A percentile compares a stretch with the other conserved stretches of the same genome.
These are phyloP conservation scores for Prinia subflava DNA, from an alignment of 2,113 vertebrate species.

Conservation along the genomic window DNA sequence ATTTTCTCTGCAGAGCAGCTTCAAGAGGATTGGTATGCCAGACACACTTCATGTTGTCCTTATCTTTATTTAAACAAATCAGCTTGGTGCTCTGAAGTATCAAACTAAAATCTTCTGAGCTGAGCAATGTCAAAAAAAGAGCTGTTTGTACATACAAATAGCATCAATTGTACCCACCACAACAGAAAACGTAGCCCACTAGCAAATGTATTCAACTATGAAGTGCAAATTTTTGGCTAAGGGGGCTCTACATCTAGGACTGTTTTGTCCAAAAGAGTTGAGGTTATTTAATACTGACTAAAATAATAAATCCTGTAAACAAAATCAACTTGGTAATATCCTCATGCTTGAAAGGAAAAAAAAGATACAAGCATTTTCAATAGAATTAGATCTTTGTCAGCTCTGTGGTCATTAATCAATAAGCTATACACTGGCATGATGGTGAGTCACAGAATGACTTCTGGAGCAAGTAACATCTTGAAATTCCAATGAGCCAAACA, in stretches of 20 bases:
- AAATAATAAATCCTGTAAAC: constrained; percentile 29
- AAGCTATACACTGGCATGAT: background rate
- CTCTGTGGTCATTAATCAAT: background rate
- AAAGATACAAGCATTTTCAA: background rate
- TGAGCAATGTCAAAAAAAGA: background rate
- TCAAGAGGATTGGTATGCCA: constrained; percentile 25
- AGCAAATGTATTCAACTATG: background rate
- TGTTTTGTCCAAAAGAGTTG: constrained; percentile 11
- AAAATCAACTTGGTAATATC: background rate
- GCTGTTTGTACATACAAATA: constrained; percentile 2
- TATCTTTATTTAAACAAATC: constrained; percentile 44
- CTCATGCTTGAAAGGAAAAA: background rate
- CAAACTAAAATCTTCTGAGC: constrained; percentile 1
- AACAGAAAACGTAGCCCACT: background rate
- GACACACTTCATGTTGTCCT: constrained; percentile 9
- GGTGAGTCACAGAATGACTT: background rate
- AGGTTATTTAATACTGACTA: constrained; percentile 30
- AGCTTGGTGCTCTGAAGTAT: constrained; percentile 7
- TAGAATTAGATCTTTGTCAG: background rate
- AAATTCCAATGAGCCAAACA: background rate
- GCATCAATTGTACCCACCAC: background rate
- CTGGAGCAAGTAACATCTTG: background rate
- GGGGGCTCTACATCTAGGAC: background rate
- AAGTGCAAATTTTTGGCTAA: background rate
- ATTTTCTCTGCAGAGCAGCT: constrained; percentile 19